phyloP scores from a whole-genome alignment of 2,888 invertebrate genomes.

The Meghimatium bilineatum region DNA sequence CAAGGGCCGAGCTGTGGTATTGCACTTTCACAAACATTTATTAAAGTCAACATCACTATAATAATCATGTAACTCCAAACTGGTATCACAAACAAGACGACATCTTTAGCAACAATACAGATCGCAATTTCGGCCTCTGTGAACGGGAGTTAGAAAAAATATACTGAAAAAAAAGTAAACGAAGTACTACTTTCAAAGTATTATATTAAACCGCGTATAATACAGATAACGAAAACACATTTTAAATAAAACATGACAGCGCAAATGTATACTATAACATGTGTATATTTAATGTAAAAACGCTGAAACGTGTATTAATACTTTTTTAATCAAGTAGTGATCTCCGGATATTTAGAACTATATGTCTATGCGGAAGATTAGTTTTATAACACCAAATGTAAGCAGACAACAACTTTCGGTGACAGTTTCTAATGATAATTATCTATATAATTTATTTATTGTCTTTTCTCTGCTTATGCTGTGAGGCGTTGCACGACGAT shows the following conservation, averaged over 20 bases:
- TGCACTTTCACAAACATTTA: constrained; percentile 15
- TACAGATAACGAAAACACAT: background rate
- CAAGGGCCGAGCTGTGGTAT: constrained; percentile 1
- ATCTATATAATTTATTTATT: too few relatives aligned
- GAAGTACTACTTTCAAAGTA: constrained; percentile 13
- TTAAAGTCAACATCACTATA: constrained; percentile 15
- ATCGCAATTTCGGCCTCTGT: constrained; percentile 2
- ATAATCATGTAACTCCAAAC: background rate
- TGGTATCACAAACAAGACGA: background rate
- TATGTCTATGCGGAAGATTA: background rate
- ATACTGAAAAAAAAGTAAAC: too few relatives aligned
- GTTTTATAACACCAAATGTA: background rate
- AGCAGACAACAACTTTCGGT: too few relatives aligned
- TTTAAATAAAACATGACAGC: background rate
- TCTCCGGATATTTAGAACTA: background rate
- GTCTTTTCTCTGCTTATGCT: too few relatives aligned
- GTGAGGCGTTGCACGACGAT: too few relatives aligned
- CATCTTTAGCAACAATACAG: constrained; percentile 19
- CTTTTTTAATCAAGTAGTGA: background rate
- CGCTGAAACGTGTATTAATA: too few relatives aligned
- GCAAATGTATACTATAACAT: too few relatives aligned
- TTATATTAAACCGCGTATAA: constrained; percentile 15
- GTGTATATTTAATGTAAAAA: too few relatives aligned
- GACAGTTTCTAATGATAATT: too few relatives aligned
- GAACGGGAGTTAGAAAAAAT: constrained; percentile 9